These are phyloP conservation scores for Sepiola atlantica DNA, from an alignment of 2,888 invertebrate species.

Conservation along the genomic window DNA sequence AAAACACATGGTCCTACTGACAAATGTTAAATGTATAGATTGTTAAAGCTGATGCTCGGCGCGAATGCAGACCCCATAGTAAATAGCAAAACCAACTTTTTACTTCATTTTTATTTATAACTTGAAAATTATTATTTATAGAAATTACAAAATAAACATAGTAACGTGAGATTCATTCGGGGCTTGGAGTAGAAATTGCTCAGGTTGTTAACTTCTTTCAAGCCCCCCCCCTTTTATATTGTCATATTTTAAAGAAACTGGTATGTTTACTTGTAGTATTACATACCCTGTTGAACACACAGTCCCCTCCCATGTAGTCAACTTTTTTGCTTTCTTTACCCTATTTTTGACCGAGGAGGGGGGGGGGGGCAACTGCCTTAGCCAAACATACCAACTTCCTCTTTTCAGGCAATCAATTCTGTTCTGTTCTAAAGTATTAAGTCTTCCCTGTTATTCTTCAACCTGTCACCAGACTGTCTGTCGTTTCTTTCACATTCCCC, in stretches of 20 bases:
- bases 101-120: too few species aligned
- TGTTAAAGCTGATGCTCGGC: too few species aligned
- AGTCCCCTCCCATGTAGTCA: neutral
- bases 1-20: too few species aligned
- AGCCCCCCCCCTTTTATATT: too few species aligned
- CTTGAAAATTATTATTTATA: too few species aligned
- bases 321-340: neutral
- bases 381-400: neutral
- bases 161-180: too few species aligned
- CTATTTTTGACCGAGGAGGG: neutral
- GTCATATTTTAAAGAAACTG: neutral
- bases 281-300: neutral
- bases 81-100: too few species aligned
- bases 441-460: neutral
- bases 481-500: neutral
- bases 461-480: neutral
- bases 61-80: too few species aligned
- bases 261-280: neutral
- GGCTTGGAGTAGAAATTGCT: too few species aligned
- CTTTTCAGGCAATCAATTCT: neutral
- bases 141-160: too few species aligned
- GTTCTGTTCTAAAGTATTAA: conserved; percentile 14
- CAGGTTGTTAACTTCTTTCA: too few species aligned
- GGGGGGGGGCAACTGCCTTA: neutral
- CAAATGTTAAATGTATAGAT: too few species aligned